Conservation (phyloP, 2,888 invertebrate species). For the Idaea dimidiata region DNA sequence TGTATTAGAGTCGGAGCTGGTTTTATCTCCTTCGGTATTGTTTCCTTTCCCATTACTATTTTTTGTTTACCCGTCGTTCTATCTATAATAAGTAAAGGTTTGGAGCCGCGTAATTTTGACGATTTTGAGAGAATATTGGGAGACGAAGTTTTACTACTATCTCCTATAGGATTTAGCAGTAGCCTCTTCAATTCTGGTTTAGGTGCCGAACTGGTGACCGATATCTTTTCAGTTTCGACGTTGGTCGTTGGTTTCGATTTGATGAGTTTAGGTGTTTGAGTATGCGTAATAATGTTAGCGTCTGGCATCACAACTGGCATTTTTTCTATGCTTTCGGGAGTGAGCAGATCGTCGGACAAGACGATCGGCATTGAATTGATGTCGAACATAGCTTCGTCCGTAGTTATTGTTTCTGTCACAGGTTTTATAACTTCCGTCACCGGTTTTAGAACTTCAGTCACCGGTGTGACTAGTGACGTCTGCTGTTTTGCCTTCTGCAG, state of each 20-base stretch:
- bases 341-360: slow-evolving; percentile 85
- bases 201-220: slow-evolving; percentile 42
- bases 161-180: slow-evolving; percentile 58
- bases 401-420: slow-evolving; percentile 29
- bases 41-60: slow-evolving; percentile 68
- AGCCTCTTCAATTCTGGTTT: slow-evolving; percentile 67
- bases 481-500: slow-evolving; percentile 61
- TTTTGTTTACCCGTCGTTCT: slow-evolving; percentile 74
- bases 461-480: slow-evolving; percentile 50
- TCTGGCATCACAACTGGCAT: slow-evolving; percentile 83
- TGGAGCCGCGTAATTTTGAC: slow-evolving; percentile 66
- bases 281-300: slow-evolving; percentile 59
- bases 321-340: slow-evolving; percentile 84
- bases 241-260: slow-evolving; percentile 51
- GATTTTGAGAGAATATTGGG: slow-evolving; percentile 77
- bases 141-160: slow-evolving; percentile 60
- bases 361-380: slow-evolving; percentile 90
- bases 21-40: slow-evolving; percentile 60
- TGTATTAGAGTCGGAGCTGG: slow-evolving; percentile 48
- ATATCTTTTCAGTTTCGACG: slow-evolving; percentile 56
- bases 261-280: slow-evolving; percentile 50
- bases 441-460: slow-evolving; percentile 48
- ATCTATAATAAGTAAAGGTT: slow-evolving; percentile 72
- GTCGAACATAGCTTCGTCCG: slow-evolving; percentile 82
- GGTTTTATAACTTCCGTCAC: slow-evolving; percentile 44